Base-by-base conservation (phyloP, 2,797 vertebrate species). In the Labeo calbasu region DNA sequence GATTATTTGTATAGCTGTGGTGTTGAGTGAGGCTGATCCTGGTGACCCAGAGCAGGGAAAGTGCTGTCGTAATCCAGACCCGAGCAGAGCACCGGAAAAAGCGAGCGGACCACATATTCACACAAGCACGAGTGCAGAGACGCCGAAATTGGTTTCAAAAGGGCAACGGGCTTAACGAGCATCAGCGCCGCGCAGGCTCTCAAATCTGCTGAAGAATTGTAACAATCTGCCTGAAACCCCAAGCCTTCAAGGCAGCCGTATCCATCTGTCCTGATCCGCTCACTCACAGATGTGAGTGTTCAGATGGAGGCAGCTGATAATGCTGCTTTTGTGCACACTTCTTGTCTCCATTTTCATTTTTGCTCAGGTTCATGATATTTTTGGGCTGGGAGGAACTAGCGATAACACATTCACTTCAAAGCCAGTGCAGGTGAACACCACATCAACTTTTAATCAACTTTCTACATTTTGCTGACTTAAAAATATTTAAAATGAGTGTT, bases 81-180 rank as follows among this genome's bases (percentile, higher is more conserved):
- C 12, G 12, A 73, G 43, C 55, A 43, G 23, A 73, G 43, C 3
- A 17, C 28, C 5, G 14, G 25, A 46, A 61, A 82, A 51, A 82
- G 73, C 28, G 61, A 48, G 55, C 80, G 36, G 69, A 43, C 43
- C 57, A 48, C 59, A 65, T 82, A 73, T 43, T 25, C 71, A 3
- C 14, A 50, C 28, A 14, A 17, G 76, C 57, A 63, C 25, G 43
- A 50, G 61, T 50, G 48, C 80, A 63, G 70, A 76, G 48, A 63
- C 28, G 9, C 46, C 11, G n/a, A 66, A 82, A 82, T 82, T 82
- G 81, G 28, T 82, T 82, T 82, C 59, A 53, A 75, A 76, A 82
- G 81, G 81, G 32, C 71, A 82, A 82, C 3, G 19, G 80, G 28
- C 71, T 82, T 82, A 82, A 66, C 46, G 15, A 81, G 68, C 68